Evolutionary conservation across 2,888 invertebrate genomes (phyloP).

Genomic region (Coenonympha arcania): DNA sequence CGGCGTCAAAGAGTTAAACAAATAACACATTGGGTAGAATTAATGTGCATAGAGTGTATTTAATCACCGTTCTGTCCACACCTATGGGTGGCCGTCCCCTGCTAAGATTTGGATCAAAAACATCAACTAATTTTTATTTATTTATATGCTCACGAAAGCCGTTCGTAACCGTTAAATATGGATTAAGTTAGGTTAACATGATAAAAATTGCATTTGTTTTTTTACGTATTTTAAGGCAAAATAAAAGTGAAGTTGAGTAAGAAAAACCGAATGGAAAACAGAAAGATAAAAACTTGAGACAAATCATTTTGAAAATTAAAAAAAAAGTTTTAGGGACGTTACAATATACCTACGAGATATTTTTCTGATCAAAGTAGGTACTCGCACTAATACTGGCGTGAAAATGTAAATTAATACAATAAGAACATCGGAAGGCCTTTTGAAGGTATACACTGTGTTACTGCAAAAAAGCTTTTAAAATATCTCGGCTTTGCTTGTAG

Average conservation of each 20-base stretch:
- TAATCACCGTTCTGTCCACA: constrained; percentile 49
- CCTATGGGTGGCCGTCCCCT: constrained; percentile 55
- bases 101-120: constrained; percentile 41
- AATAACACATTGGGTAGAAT: constrained; percentile 55
- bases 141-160: constrained; percentile 32
- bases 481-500: background rate
- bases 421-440: background rate
- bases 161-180: no score
- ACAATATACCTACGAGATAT: no score
- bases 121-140: constrained; percentile 44
- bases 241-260: no score
- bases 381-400: background rate
- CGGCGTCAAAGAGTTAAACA: constrained; percentile 46
- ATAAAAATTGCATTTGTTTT: no score
- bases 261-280: no score
- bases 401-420: background rate
- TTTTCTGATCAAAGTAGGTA: no score
- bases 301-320: no score
- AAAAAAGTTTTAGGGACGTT: no score
- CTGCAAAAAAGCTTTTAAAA: background rate
- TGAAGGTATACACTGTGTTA: background rate
- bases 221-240: no score
- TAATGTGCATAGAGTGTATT: constrained; percentile 37
- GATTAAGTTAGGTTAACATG: no score
- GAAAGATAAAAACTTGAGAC: no score